These are phyloP conservation scores for Platalea minor DNA, from an alignment of 2,797 vertebrate species.

Conservation along the genomic window DNA sequence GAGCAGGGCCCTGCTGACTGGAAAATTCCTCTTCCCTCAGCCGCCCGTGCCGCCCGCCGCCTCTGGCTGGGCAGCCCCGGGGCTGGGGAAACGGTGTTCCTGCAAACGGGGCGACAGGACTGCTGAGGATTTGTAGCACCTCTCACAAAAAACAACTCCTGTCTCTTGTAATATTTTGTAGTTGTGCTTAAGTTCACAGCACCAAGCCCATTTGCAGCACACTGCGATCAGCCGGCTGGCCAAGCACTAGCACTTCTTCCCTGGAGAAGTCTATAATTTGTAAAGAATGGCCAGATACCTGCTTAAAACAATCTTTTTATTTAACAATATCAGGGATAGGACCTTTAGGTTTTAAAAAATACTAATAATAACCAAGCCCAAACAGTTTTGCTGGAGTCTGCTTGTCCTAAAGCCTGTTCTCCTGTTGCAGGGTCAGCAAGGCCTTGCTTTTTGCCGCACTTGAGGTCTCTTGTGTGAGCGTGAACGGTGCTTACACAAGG, in stretches of 20 bases:
- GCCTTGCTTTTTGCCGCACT: not conserved
- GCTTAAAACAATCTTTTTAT: not conserved
- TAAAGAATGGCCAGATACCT: not conserved
- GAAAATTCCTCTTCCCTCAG: not conserved
- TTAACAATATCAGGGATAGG: not conserved
- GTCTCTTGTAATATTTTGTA: not conserved
- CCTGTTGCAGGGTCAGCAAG: accelerated
- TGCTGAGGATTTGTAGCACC: not conserved
- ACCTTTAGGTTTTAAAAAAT: not conserved
- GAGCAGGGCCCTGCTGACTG: not conserved
- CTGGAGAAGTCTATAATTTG: not conserved
- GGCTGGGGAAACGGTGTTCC: not conserved
- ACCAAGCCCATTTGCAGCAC: not conserved
- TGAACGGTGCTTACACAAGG: not conserved
- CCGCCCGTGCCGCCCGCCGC: accelerated
- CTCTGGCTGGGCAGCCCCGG: not conserved
- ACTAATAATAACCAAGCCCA: not conserved
- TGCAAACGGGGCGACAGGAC: not conserved
- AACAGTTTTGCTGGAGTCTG: not conserved
- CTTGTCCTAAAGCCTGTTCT: not conserved
- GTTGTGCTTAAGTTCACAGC: not conserved
- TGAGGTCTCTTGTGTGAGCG: accelerated
- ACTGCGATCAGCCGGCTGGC: accelerated
- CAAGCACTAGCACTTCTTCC: not conserved
- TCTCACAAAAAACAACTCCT: not conserved